phyloP scores from a whole-genome alignment of 2,113 vertebrate species.

The Tichodroma muraria region DNA sequence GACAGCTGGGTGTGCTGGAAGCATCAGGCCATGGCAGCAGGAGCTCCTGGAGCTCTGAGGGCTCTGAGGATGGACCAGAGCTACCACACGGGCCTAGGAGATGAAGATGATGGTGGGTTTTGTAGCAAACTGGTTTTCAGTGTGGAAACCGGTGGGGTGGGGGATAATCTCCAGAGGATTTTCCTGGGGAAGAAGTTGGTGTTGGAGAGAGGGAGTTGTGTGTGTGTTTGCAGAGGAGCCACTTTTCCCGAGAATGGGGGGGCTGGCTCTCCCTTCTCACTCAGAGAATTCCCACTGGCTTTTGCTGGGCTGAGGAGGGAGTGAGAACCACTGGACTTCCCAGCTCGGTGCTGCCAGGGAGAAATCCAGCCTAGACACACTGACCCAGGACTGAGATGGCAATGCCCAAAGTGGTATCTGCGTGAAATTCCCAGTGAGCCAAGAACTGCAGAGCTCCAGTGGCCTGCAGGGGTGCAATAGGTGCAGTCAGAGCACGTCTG shows the following conservation, averaged over 20 bases:
- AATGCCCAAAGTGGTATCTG: background rate
- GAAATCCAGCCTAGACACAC: background rate
- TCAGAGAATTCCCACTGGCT: background rate
- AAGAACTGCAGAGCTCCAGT: background rate
- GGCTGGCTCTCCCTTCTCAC: background rate
- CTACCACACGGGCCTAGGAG: background rate
- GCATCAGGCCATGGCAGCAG: background rate
- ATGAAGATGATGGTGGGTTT: background rate
- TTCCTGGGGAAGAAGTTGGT: background rate
- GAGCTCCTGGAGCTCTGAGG: background rate
- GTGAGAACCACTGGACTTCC: background rate
- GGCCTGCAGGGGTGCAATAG: background rate
- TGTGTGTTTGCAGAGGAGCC: background rate
- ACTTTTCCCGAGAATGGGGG: background rate
- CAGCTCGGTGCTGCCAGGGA: background rate
- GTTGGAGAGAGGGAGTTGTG: background rate
- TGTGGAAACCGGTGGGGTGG: background rate
- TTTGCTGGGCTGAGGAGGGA: background rate
- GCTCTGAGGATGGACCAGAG: background rate
- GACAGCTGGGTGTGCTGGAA: background rate
- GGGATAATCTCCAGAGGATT: fast-evolving
- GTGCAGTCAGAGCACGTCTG: background rate
- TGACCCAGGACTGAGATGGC: background rate
- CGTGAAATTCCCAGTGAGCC: background rate
- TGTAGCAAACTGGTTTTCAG: background rate